Conservation (phyloP, 1,140 invertebrate species). For the Yoshiicerus persimilis region DNA sequence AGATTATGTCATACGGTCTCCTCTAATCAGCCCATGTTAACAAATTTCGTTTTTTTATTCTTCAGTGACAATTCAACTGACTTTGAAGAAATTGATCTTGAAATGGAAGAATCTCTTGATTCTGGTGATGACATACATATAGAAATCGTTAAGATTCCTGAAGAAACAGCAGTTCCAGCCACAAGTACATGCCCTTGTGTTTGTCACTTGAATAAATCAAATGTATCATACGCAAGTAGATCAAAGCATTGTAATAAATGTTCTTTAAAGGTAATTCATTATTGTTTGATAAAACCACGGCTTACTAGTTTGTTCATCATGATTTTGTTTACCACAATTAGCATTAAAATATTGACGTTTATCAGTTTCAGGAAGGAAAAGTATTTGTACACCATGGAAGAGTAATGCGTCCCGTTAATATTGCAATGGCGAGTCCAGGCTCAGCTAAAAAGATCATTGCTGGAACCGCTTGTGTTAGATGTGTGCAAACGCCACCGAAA, state of each 20-base stretch:
- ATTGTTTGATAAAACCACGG: too few species aligned
- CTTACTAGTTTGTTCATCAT: too few species aligned
- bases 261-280: constrained; percentile 40
- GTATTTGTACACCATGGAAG: constrained; percentile 41
- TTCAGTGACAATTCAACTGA: constrained; percentile 32
- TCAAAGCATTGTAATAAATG: constrained; percentile 45
- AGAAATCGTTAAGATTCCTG: constrained; percentile 42
- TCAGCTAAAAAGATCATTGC: constrained; percentile 7
- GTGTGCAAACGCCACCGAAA: background rate
- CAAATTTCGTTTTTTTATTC: background rate
- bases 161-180: constrained; percentile 38
- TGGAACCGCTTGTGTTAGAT: background rate
- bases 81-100: constrained; percentile 46
- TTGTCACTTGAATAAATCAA: constrained; percentile 35
- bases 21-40: too few species aligned
- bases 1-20: too few species aligned
- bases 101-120: constrained; percentile 21
- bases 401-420: constrained; percentile 43
- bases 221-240: constrained; percentile 25
- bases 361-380: constrained; percentile 48
- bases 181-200: constrained; percentile 43
- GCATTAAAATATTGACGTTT: background rate
- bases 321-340: too few species aligned
- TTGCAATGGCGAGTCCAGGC: constrained; percentile 24
- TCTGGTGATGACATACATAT: background rate